A percentile compares a stretch with the other conserved stretches of the same genome.
phyloP scores from a whole-genome alignment of 1,140 invertebrate species.

The Lepidurus packardi region DNA sequence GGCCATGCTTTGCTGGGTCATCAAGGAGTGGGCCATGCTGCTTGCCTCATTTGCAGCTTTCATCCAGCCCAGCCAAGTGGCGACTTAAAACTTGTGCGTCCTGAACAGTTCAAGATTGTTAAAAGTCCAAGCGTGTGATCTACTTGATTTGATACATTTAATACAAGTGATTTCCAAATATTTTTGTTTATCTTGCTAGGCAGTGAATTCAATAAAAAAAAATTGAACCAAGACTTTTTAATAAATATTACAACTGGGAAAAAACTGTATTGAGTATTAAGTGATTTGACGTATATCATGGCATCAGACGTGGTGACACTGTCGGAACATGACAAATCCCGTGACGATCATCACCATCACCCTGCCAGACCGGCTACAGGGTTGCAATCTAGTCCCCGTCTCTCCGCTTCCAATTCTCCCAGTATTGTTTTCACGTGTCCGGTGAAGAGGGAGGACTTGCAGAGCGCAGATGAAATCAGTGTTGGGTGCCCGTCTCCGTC shows the following conservation, averaged over 20 bases:
- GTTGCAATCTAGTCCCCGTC: not conserved
- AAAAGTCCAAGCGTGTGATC: not conserved
- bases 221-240: too few relatives aligned
- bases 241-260: too few relatives aligned
- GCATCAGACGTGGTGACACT: not conserved
- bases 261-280: too few relatives aligned
- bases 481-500: slow-evolving; percentile 63
- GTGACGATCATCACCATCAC: not conserved
- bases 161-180: too few relatives aligned
- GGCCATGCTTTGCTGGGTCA: not conserved
- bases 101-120: not conserved
- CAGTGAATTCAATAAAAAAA: too few relatives aligned
- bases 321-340: not conserved
- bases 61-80: not conserved
- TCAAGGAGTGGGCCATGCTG: not conserved
- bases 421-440: not conserved
- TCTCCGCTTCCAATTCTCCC: not conserved
- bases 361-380: not conserved
- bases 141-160: too few relatives aligned
- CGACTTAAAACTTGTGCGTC: not conserved
- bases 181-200: too few relatives aligned
- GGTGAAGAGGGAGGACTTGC: slow-evolving; percentile 17
- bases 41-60: not conserved
- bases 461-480: slow-evolving; percentile 58
- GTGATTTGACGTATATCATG: not conserved